These are phyloP conservation scores for Fistularia tabacaria DNA, from an alignment of 2,797 vertebrate genomes.

Conservation along the genomic window DNA sequence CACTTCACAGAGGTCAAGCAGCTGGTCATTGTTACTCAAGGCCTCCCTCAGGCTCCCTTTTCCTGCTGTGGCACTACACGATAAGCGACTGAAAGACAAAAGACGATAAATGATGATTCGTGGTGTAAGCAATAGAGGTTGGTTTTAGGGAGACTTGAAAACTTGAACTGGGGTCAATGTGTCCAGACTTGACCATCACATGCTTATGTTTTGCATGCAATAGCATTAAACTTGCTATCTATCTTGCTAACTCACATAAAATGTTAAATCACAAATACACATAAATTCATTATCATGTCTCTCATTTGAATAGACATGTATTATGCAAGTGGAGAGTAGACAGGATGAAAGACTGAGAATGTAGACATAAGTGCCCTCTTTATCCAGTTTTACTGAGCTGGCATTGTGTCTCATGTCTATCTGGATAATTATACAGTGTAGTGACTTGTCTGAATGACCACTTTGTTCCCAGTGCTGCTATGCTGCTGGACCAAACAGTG, in stretches of 20 bases:
- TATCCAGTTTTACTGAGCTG: conserved; percentile 88
- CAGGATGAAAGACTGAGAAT: conserved; percentile 62
- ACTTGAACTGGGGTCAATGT: conserved; percentile 10
- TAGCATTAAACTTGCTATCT: too few relatives aligned
- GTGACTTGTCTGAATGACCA: conserved; percentile 90
- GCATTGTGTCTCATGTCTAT: conserved; percentile 87
- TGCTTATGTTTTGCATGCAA: background rate
- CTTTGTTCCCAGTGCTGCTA: conserved; percentile 74
- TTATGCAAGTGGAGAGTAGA: conserved; percentile 31
- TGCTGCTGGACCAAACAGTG: conserved; percentile 71
- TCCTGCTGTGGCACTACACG: conserved; percentile 89
- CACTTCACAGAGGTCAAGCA: conserved; percentile 82
- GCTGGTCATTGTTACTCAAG: conserved; percentile 86
- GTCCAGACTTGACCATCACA: background rate
- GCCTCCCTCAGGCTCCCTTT: conserved; percentile 74
- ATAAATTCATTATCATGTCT: conserved; percentile 13
- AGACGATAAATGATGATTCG: conserved; percentile 84
- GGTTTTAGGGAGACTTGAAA: conserved; percentile 12
- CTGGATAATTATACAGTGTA: conserved; percentile 86
- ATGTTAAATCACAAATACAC: conserved; percentile 29
- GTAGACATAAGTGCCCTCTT: conserved; percentile 88
- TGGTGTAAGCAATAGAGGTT: conserved; percentile 40
- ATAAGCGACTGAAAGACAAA: conserved; percentile 91
- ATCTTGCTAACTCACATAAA: too few relatives aligned
- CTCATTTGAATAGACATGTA: conserved; percentile 2